Evolutionary conservation across 2,888 invertebrate genomes (phyloP).

Genomic region (Dorcus parallelipipedus): DNA sequence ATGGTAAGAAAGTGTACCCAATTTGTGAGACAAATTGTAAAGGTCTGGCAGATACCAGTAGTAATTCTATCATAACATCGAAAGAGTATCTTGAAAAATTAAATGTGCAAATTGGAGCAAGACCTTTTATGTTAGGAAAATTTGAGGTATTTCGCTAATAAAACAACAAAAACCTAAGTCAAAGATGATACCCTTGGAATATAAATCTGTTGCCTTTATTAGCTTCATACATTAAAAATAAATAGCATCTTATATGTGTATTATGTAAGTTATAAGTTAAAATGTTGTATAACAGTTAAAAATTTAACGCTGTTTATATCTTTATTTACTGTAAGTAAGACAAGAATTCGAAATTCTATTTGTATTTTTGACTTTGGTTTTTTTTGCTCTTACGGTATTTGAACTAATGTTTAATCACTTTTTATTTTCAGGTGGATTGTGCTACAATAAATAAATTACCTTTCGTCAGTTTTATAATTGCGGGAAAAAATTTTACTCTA

Average conservation of each 20-base stretch:
- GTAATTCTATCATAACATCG: conserved; percentile 48
- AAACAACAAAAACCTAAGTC: too few relatives aligned
- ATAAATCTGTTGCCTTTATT: too few relatives aligned
- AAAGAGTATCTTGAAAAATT: conserved; percentile 42
- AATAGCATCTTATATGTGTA: too few relatives aligned
- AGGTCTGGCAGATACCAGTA: conserved; percentile 48
- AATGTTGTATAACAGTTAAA: neutral
- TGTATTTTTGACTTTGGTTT: too few relatives aligned
- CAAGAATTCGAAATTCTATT: neutral
- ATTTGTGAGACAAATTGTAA: conserved; percentile 44
- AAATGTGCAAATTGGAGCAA: conserved; percentile 45
- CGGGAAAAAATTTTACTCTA: conserved; percentile 58
- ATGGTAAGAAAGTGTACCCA: conserved; percentile 26
- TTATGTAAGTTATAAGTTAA: too few relatives aligned
- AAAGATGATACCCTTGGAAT: too few relatives aligned
- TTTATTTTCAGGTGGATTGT: conserved; percentile 56
- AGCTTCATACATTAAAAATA: too few relatives aligned
- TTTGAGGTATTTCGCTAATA: conserved; percentile 33
- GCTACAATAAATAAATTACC: conserved; percentile 58
- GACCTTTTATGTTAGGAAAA: conserved; percentile 31
- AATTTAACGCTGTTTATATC: neutral
- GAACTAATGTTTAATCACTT: neutral
- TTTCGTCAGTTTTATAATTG: conserved; percentile 56
- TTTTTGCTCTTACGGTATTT: too few relatives aligned
- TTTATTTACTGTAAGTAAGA: neutral